Base-by-base conservation (phyloP, 2,888 invertebrate genomes). In the Diarsia mendica region DNA sequence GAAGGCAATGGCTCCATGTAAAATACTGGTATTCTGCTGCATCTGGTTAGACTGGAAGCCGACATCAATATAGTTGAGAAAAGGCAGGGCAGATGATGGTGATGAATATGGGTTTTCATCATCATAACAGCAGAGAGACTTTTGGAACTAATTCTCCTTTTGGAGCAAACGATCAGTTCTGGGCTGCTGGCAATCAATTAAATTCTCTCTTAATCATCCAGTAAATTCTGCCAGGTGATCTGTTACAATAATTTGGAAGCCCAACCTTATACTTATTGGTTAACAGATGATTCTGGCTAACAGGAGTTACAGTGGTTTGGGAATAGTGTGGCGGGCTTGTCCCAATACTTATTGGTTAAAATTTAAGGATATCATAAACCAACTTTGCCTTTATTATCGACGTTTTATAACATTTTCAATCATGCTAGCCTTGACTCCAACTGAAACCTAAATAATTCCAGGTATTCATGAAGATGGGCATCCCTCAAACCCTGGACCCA, bases 391-490 rank as follows among this genome's bases (percentile, higher is more conserved):
- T 15, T 15, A 58, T 28, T 2, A 9, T 28, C 58, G 3, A 58
- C 15, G 3, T 15, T 28, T 8, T 5, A 3, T 58, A 15, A 58
- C 28, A 15, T 58, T n/a, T n/a, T 23, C 15, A 58, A n/a, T n/a
- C 23, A 11, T 55, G 23, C 18, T 28, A 28, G 15, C 28, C 15
- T 58, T 28, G 2, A 39, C 39, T 3, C 11, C n/a, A 23, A 8
- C 8, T 53, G 23, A 72, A 48, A 33, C 15, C 9, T 3, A 33
- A 23, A 20, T 10, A 44, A 66, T 72, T 86, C 2, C 86, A 98
- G 98, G 96, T 98, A 39, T 99, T 99, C 93, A 99, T 99, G 96
- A 97, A 98, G 92, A 99, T 99, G 99, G 98, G 98, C 28, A 97
- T 99, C 10, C 97, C 97, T 0, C 99, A 99, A 96, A 98, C 98